Evolutionary conservation across 2,797 vertebrate genomes (phyloP), one percentile per base, ranked within the genome.

Genomic region (Neosilurus mollespiculum): DNA sequence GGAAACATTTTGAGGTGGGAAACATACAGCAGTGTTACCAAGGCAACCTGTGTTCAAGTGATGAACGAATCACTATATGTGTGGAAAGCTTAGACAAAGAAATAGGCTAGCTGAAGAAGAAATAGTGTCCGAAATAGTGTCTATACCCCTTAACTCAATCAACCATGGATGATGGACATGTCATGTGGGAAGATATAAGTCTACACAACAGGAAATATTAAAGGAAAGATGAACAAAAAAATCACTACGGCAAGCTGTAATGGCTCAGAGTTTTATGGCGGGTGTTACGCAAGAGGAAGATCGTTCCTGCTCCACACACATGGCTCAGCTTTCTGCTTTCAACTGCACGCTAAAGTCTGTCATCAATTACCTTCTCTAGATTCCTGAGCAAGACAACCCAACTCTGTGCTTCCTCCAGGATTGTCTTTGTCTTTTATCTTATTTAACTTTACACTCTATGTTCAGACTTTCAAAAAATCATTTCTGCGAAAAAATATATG

Each of bases 291-390:
- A 58, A 34, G 54, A 56, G 16, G 22, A 80, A 66, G 80, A 71
- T 49, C 54, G 54, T 84, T 80, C 56, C 82, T 79, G 66, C 69
- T 87, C 34, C 76, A n/a, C 56, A n/a, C 88, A 89, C 62, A 81
- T 92, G 93, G 93, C 87, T 90, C 81, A 84, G 87, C 81, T 90
- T 89, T 80, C 78, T 71, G 85, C 85, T 78, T 85, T 87, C 92
- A 93, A 93, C 92, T 93, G 86, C 86, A 78, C 89, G 87, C 22
- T 62, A 61, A 71, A 75, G 89, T 88, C 94, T 94, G 93, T 88
- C 88, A 92, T 93, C 92, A 92, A 92, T 94, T 93, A 94, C 87
- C 89, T 87, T 81, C 84, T 77, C 56, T 51, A 84, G 71, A 86
- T 87, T 54, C 84, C 82, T 80, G 87, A 89, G 89, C 79, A 87